Evolutionary conservation across 1,140 invertebrate species (phyloP), one percentile per base, ranked within the genome.

Genomic region (Kradibia gibbosae): DNA sequence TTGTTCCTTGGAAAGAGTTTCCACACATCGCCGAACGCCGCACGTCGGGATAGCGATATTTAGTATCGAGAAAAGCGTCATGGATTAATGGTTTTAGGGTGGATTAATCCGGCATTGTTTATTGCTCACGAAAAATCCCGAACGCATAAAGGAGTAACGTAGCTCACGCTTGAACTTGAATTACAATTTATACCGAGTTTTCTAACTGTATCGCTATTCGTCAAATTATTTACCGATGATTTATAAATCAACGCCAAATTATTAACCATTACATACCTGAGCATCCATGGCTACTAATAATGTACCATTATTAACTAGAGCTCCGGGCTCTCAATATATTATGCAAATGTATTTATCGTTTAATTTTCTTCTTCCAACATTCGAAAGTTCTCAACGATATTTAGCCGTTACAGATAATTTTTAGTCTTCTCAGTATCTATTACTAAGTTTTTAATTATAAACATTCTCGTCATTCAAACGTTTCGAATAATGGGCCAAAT

Each of bases 131-230:
- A 11, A 36, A n/a, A 42, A n/a, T 11, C 17, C 31, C 3, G 17
- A 22, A 5, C 5, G 45, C 5, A 57, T 45, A 71, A 78, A 71
- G 48, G 28, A 70, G 20, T 39, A 8, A 60, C 36, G 55, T 60
- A 76, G 20, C 39, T 34, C 0, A 31, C 62, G 31, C 60, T 0
- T 78, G 39, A 80, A 73, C 36, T 73, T 73, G 53, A 60, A 80
- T 62, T 48, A 48, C 15, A 13, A n/a, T 72, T 72, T 79, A 57
- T 79, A 78, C 62, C 57, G 4, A 77, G 57, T 15, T 42, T 25
- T 22, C 31, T 25, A 25, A 15, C 0, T 13, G 25, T 13, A 22
- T 10, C 20, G 1, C 3, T 48, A 70, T 53, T 45, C 22, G 53
- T 78, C 48, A 78, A 67, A 78, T 36, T 65, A 77, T 7, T 3